Percentiles rank a stretch among this genome's conserved stretches.
Conservation (phyloP, 2,113 vertebrate genomes). For the Gallinago paraguaiae region DNA sequence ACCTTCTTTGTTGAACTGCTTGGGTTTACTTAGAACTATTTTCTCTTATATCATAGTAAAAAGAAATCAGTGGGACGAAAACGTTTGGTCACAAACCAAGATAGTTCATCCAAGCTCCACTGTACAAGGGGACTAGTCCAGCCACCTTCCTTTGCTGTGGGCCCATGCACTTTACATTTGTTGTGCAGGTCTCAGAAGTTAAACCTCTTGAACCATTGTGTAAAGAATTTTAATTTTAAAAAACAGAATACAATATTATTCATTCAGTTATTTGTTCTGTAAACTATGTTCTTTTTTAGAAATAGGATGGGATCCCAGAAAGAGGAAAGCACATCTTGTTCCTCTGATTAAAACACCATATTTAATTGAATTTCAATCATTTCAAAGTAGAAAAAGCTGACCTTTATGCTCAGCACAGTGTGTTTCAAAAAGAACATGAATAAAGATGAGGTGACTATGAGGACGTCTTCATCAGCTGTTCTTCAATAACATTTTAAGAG, state of each 20-base stretch:
- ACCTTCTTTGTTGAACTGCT: neutral
- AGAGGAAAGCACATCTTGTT: neutral
- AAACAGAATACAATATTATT: neutral
- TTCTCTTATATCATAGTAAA: neutral
- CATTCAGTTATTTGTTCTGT: neutral
- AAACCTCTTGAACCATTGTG: accelerated
- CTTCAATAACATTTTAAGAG: neutral
- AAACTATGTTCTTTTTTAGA: neutral
- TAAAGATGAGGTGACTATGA: neutral
- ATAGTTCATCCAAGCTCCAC: neutral
- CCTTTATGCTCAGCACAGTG: neutral
- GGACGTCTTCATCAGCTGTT: neutral
- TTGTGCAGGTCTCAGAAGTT: neutral
- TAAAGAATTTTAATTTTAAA: neutral
- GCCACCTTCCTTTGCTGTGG: neutral
- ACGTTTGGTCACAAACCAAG: neutral
- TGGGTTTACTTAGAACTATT: neutral
- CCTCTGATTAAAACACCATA: neutral
- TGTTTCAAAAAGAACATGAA: neutral
- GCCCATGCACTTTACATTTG: neutral
- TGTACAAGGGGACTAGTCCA: neutral
- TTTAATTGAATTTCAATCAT: neutral
- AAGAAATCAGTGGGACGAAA: neutral
- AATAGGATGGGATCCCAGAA: neutral
- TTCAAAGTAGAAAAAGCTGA: neutral